Percentiles rank a stretch among this genome's conserved stretches.
These are phyloP conservation scores for Bombus waltoni DNA, from an alignment of 1,140 invertebrate genomes.

Conservation along the genomic window DNA sequence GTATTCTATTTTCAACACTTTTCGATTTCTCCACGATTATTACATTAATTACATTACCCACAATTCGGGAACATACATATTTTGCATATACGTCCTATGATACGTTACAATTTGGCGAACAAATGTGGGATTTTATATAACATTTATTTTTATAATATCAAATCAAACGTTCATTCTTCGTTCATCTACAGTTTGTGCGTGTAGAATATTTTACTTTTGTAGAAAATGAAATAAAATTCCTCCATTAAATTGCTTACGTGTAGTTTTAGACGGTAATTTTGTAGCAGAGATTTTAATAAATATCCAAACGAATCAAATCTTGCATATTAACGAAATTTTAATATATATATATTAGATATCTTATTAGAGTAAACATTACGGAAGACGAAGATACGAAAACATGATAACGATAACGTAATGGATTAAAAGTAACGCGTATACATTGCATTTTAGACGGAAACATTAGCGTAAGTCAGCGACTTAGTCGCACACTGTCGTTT, in stretches of 20 bases:
- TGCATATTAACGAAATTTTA: neutral
- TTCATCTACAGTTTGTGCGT: neutral
- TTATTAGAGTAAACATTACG: neutral
- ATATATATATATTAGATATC: neutral
- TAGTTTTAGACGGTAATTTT: neutral
- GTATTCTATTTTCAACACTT: neutral
- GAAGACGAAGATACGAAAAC: slow-evolving; percentile 11
- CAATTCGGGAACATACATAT: slow-evolving; percentile 1
- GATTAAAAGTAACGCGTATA: slow-evolving; percentile 56
- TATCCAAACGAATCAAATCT: neutral
- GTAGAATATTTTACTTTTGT: neutral
- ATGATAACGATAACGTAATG: slow-evolving; percentile 9
- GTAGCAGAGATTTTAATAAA: neutral
- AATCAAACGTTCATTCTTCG: neutral
- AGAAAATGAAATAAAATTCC: neutral
- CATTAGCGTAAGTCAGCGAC: slow-evolving; percentile 2
- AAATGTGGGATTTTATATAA: slow-evolving; percentile 47
- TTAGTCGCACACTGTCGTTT: slow-evolving; percentile 38
- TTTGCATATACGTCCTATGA: slow-evolving; percentile 9
- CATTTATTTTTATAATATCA: neutral
- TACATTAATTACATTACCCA: neutral
- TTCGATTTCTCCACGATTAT: neutral
- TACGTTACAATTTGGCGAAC: slow-evolving; percentile 20
- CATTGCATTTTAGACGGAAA: slow-evolving; percentile 35
- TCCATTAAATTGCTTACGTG: neutral